Conservation (phyloP, 2,113 vertebrate genomes). For the Tenebrosternarchus preto region DNA sequence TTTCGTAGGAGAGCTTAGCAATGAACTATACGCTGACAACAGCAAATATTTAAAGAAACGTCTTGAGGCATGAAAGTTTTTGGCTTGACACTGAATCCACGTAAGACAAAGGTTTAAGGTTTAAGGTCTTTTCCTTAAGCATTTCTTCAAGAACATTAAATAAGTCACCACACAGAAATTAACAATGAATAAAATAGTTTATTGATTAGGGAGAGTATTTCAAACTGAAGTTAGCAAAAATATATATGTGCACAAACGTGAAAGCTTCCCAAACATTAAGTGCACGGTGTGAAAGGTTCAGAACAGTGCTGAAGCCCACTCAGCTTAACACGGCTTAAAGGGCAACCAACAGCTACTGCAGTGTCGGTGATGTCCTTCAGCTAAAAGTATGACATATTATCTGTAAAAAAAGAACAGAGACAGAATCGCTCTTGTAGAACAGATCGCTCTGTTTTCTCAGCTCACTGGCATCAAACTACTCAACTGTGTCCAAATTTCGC, state of each 20-base stretch:
- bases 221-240: conserved; percentile 57
- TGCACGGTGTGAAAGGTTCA: conserved; percentile 65
- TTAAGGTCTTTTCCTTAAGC: conserved; percentile 3
- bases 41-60: background rate
- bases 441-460: conserved; percentile 46
- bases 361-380: conserved; percentile 68
- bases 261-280: conserved; percentile 39
- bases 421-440: conserved; percentile 62
- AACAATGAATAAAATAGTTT: conserved; percentile 64
- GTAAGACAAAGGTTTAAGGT: conserved; percentile 19
- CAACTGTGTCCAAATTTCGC: background rate
- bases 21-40: background rate
- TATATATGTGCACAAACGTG: conserved; percentile 12
- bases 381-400: conserved; percentile 80
- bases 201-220: conserved; percentile 65
- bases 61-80: background rate
- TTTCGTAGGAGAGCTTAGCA: background rate
- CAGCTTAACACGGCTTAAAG: conserved; percentile 59
- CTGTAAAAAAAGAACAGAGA: conserved; percentile 74
- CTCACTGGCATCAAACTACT: conserved; percentile 30
- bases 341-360: conserved; percentile 62
- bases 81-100: background rate
- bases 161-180: conserved; percentile 66
- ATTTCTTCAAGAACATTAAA: conserved; percentile 52
- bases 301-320: conserved; percentile 61